Evolutionary conservation across 1,140 invertebrate species (phyloP).

Genomic region (Leptinotarsa texana): DNA sequence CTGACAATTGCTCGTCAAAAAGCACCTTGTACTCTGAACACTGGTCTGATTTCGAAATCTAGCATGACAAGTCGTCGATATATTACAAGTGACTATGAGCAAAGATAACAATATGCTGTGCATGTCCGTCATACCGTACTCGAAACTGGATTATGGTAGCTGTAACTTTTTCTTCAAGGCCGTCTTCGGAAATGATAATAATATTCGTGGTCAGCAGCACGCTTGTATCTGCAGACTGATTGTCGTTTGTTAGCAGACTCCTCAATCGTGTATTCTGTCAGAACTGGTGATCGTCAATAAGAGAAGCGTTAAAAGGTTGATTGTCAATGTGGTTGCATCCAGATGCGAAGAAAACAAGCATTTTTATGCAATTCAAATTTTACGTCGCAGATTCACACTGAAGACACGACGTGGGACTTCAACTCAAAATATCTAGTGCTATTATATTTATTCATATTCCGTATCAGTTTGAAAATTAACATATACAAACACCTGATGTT

Average conservation of each 20-base stretch:
- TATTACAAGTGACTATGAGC: constrained; percentile 32
- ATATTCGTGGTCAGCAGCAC: constrained; percentile 9
- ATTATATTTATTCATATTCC: too few species aligned
- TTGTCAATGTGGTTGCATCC: not conserved
- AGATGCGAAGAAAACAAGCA: too few species aligned
- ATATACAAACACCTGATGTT: not conserved
- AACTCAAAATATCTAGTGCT: too few species aligned
- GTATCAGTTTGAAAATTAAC: too few species aligned
- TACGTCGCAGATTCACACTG: too few species aligned
- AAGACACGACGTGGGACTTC: too few species aligned
- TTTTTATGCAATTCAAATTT: too few species aligned
- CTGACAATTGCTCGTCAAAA: too few species aligned
- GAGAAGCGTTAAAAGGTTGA: not conserved
- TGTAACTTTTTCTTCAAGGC: constrained; percentile 24
- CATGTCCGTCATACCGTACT: constrained; percentile 35
- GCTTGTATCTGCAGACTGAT: not conserved
- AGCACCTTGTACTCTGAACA: not conserved
- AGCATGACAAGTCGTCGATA: constrained; percentile 27
- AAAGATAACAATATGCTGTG: constrained; percentile 34
- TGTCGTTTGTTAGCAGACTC: not conserved
- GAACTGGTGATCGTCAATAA: not conserved
- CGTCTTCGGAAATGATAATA: constrained; percentile 36
- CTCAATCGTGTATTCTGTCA: constrained; percentile 4
- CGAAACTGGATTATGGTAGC: constrained; percentile 32
- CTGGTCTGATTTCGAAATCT: not conserved